Evolutionary conservation across 2,797 vertebrate genomes (phyloP).

Genomic region (Acridotheres tristis): DNA sequence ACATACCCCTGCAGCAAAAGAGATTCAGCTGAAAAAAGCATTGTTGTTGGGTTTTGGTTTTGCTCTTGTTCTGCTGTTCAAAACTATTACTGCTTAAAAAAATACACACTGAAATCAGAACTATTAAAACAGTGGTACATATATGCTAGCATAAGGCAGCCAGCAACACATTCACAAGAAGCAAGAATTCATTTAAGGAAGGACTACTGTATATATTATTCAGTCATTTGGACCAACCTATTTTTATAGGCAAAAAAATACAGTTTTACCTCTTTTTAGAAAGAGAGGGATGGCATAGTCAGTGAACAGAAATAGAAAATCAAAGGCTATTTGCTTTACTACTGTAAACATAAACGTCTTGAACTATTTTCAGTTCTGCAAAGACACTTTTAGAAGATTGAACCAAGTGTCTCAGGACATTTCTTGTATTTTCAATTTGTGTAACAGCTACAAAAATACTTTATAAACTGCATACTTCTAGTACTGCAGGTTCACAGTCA

Average conservation of each 20-base stretch:
- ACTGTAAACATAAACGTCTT: neutral
- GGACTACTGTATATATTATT: neutral
- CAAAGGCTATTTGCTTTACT: neutral
- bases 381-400: neutral
- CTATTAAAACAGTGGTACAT: neutral
- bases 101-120: conserved; percentile 20
- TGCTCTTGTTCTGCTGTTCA: conserved; percentile 17
- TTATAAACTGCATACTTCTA: neutral
- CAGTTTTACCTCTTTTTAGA: neutral
- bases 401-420: neutral
- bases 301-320: neutral
- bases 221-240: conserved; percentile 20
- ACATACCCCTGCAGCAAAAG: conserved; percentile 69
- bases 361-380: neutral
- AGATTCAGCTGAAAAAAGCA: conserved; percentile 62
- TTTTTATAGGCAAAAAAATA: neutral
- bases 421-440: neutral
- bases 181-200: neutral
- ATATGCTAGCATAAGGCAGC: neutral
- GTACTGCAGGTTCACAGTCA: neutral
- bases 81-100: conserved; percentile 30
- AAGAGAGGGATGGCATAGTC: neutral
- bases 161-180: neutral
- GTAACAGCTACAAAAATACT: neutral
- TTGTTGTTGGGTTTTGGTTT: neutral